Evolutionary conservation across 2,888 invertebrate species (phyloP), one percentile per base, ranked within the genome.

Genomic region (Julus scandinavius): DNA sequence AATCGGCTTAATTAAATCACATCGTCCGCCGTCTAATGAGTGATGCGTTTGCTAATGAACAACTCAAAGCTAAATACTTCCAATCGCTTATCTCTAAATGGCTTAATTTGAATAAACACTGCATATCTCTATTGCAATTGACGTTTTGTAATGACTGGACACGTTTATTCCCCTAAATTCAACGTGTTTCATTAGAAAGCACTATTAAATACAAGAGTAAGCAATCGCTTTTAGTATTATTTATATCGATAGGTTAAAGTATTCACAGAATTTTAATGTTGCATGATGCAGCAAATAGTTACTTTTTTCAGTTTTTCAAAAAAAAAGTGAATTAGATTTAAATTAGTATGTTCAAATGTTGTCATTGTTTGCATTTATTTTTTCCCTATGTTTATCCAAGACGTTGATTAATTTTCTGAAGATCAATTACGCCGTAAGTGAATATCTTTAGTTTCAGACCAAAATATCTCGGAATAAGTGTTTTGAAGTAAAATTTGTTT

Each of bases 1-100:
- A 80, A 80, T 38, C 38, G 38, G 80, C 80, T 80, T 80, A 80
- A 80, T 80, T 80, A 80, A 80, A 38, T 80, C 80, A 29, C 80
- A 80, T 80, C 38, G 80, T 5, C 80, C 15, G 38, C 2, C 15
- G 15, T 5, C 15, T 80, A 80, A 80, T 38, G 38, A 38, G 38
- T 29, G 80, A 38, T 40, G 38, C 38, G 38, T 80, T 80, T 15
- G 38, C 15, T 80, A 13, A 80, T 80, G 80, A 80, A 38, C 80
- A 80, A 40, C 15, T 38, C 38, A 13, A 40, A 4, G 3, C 13
- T 80, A 38, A 80, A 80, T 40, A 80, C 80, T 38, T 11, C 80
- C 80, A 80, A 80, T 80, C 80, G 38, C 80, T 38, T 80, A 40
- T 15, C 3, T 29, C 11, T 80, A 80, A 80, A 80, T 80, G 80